Base-by-base conservation (phyloP, 2,797 vertebrate genomes). In the Ispidina picta region DNA sequence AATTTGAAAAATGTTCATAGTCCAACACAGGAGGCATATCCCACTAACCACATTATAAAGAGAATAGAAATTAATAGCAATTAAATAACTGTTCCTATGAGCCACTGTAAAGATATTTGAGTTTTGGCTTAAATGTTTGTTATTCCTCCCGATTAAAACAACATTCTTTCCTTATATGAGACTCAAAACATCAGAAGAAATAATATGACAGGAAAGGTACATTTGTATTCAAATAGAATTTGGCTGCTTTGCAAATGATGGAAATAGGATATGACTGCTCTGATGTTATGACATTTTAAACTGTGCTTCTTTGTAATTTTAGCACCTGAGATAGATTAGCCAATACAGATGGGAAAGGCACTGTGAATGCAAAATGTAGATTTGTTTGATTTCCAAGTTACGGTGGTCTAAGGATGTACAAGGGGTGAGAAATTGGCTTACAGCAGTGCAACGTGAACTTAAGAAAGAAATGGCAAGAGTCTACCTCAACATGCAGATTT, bases 11-110 rank as follows among this genome's bases (percentile, higher is more conserved):
- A 28, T 68, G 85, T 90, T 68, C 44, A 10, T 6, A n/a, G 31
- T 52, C 41, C 8, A 28, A 5, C 6, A 21, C 6, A 52, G 46
- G 28, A 68, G 35, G 11, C 8, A 22, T 60, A 5, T 83, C 22
- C 35, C 35, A 23, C 22, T 56, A 37, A 33, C 7, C 14, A 6
- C 0, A 0, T 8, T 60, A 13, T 60, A 49, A 73, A 58, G 48
- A 76, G 25, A 83, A 49, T 5, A 9, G 17, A 22, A 48, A 31
- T 22, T 19, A 35, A 29, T 5, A 72, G n/a, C 22, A 62, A 37
- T 56, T 48, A 73, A 73, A 33, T 35, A 84, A 18, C 11, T 33
- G 8, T 19, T 92, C 43, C 31, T 71, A 1, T 33, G 44, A 71
- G 23, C 71, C 18, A 33, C 39, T 43, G 39, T 5, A 52, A 74